Evolutionary conservation across 1,140 invertebrate species (phyloP), one percentile per base, ranked within the genome.

Genomic region (Drosophila jambulina): DNA sequence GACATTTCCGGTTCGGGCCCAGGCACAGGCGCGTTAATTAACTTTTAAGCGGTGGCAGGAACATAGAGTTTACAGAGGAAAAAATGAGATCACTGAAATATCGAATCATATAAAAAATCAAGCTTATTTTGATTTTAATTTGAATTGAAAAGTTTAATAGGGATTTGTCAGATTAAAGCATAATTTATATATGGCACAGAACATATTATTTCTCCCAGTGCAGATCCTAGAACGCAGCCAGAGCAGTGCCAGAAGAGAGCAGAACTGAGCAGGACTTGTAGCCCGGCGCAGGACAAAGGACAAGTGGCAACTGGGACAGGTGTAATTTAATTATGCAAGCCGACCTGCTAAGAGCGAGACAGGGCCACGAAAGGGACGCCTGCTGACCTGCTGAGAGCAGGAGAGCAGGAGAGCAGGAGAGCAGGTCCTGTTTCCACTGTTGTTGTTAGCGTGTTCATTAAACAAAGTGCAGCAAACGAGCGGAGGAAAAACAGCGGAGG

Each of bases 311-410:
- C 70, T 74, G 76, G 78, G 81, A 91, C 85, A 88, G 85, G 85
- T 88, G 85, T 88, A 88, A 88, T 88, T 88, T 88, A 88, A 88
- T 88, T 90, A 88, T 85, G 86, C 68, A 69, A 79, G 83, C 45
- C 57, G 21, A 43, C 45, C 49, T 19, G 60, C 53, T 38, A 62
- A 42, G 45, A 58, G 49, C 46, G 42, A 27, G 38, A 43, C 53
- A 19, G 34, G 10, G 9, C 2, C 40, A 15, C 0, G 12, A 53
- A 53, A 53, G 19, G 51, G 32, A 38, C 51, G 51, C 29, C 51
- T 23, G 51, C 32, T 17, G 32, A 54, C 49, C 27, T 32, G 27
- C 49, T 34, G 10, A 10, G 40, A 19, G n/a, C 40, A 10, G 40
- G n/a, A 38, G 36, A 38, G 12, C 10, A 34, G n/a, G n/a, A n/a